phyloP scores from a whole-genome alignment of 2,888 invertebrate genomes.

The Campopleginae sp. region DNA sequence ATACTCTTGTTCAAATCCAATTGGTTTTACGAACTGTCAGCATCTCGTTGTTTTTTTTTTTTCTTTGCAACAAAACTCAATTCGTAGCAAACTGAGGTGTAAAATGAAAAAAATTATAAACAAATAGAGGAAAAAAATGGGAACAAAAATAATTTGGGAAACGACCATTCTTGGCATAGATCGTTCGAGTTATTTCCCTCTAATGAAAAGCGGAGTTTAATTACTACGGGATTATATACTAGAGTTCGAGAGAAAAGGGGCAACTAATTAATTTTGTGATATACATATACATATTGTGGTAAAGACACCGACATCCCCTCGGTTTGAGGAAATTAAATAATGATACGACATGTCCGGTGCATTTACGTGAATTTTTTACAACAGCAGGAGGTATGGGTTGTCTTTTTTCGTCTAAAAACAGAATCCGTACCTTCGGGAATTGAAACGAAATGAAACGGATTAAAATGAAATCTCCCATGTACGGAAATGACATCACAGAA shows the following conservation, averaged over 20 bases:
- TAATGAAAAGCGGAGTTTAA: conserved; percentile 48
- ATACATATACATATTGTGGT: not conserved
- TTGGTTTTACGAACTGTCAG: not conserved
- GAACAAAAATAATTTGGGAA: not conserved
- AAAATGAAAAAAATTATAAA: not conserved
- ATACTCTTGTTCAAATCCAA: not conserved
- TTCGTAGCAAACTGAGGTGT: not conserved
- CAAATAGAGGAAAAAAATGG: not conserved
- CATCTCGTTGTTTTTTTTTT: not conserved
- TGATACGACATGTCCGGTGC: not conserved
- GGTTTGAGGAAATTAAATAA: conserved; percentile 12
- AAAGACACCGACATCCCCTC: not conserved
- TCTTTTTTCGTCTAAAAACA: not conserved
- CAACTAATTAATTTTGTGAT: not conserved
- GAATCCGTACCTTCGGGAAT: not conserved
- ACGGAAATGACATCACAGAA: not conserved
- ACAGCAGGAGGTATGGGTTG: not conserved
- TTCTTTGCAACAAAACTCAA: not conserved
- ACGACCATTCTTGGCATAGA: conserved; percentile 15
- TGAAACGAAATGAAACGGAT: not conserved
- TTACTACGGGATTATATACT: conserved; percentile 36
- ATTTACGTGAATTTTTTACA: not conserved
- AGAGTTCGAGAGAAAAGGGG: conserved; percentile 10
- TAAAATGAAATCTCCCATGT: not conserved
- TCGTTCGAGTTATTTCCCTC: conserved; percentile 13